Base-by-base conservation (phyloP, 2,113 vertebrate genomes). In the Nycticryphes semicollaris region DNA sequence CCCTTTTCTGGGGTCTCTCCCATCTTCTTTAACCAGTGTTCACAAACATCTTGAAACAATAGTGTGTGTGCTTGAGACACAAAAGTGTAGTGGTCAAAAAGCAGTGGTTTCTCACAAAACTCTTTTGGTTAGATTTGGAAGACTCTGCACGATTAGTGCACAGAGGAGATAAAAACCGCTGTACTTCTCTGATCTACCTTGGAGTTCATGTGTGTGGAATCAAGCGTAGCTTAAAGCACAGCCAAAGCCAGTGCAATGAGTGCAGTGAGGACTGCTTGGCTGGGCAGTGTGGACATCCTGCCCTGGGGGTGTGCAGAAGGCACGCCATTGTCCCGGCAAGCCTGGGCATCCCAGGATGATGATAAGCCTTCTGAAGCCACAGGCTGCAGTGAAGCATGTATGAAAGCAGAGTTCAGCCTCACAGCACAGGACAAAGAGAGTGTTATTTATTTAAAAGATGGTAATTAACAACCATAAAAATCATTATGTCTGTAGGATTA, bases 371-470 rank as follows among this genome's bases (percentile, higher is more conserved):
- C 47, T 47, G 76, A 31, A 30, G 14, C 24, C 74, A 41, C 60
- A 54, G 35, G 31, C 69, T 87, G 33, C 1, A 0, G 54, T 35
- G 60, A 57, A 37, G n/a, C 12, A 39, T 0, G 0, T 17, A 3
- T 3, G 8, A 66, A 76, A 73, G 35, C 50, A 37, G 56, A 73
- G 37, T 41, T 85, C 68, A 85, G 63, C 28, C 8, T 30, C 54
- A 9, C 14, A 47, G 27, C 33, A 28, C 50, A 41, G n/a, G 25
- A 69, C 43, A 74, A 59, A 84, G 47, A 25, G 57, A 18, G 10
- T 54, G 18, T 12, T 66, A 18, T 68, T 91, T 59, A 39, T 75
- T 87, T 75, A 31, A 70, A 91, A 78, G 11, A 22, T 16, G 3
- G 7, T 70, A 50, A 77, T 62, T 51, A 60, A 54, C 6, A 9